Conservation (phyloP, 35 echinoderm and acorn worm genomes). For the Apostichopus japonicus region DNA sequence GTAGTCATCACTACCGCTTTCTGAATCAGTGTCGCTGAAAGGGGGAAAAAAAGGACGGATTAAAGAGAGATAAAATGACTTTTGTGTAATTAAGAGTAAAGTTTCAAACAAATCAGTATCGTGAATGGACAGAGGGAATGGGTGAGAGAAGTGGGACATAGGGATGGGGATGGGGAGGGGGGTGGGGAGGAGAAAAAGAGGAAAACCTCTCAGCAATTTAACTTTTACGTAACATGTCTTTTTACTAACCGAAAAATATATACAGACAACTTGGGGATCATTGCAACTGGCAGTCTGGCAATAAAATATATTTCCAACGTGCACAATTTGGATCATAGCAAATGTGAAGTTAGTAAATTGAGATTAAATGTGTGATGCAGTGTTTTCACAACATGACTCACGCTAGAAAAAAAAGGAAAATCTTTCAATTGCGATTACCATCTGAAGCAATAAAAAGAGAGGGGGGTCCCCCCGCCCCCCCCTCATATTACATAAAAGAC, state of each 20-base stretch:
- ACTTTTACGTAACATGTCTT: too few species aligned
- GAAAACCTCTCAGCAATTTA: neutral
- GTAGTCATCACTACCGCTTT: constrained; percentile 34
- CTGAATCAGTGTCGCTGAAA: neutral
- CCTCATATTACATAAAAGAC: neutral
- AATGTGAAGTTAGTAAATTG: too few species aligned
- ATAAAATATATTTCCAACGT: too few species aligned
- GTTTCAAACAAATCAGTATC: neutral
- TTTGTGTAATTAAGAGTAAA: neutral
- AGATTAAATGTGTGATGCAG: too few species aligned
- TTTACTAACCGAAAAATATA: too few species aligned
- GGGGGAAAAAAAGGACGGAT: too few species aligned
- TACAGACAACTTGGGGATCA: too few species aligned
- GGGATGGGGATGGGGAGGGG: neutral
- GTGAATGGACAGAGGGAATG: neutral
- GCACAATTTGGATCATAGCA: too few species aligned
- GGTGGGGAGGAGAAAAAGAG: neutral
- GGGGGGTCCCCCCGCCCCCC: neutral
- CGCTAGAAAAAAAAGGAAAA: too few species aligned
- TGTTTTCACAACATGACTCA: too few species aligned
- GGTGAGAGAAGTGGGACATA: neutral
- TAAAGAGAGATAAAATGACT: neutral
- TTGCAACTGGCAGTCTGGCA: too few species aligned
- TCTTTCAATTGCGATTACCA: too few species aligned
- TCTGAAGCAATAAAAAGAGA: neutral